Base-by-base conservation (phyloP, 2,797 vertebrate genomes). In the Pitangus sulphuratus region DNA sequence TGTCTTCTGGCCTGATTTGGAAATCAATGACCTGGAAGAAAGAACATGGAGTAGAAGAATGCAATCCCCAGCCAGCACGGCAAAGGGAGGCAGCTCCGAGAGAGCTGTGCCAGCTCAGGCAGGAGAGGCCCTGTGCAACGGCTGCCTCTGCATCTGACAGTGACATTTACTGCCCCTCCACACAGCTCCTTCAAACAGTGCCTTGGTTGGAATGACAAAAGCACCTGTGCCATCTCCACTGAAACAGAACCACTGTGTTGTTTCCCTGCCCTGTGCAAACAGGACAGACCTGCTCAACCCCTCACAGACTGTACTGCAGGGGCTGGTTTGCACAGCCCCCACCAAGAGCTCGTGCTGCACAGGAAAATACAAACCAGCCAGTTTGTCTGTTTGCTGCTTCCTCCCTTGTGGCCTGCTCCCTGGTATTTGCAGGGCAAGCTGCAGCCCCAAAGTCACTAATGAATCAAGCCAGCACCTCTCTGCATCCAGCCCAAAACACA, bases 21-120 rank as follows among this genome's bases (percentile, higher is more conserved):
- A 94, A 83, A 90, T 48, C 79, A 86, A 2, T 65, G 95, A 91
- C 61, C 95, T 84, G 85, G 80, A 93, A 94, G 76, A 84, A 74
- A 57, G 71, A 96, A 72, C 89, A 69, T 18, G 0, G 22, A 69
- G 54, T 6, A 74, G 84, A 87, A 75, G 39, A 96, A 95, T 22
- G 69, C 40, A 50, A 28, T n/a, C 78, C 65, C n/a, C 4, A 3
- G 61, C 54, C 57, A n/a, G 48, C 2, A 7, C 14, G 61, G 69
- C 65, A 82, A 57, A 56, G 84, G 70, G 42, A 77, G 51, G n/a
- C 66, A 71, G 86, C 74, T 84, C 40, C 1, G 0, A 69, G 50
- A 0, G 2, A 82, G 54, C 44, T 54, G 13, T 42, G 60, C 85
- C 70, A 69, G 80, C 62, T 74, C 26, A 11, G 2, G 71, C n/a